Evolutionary conservation across 35 echinoderm and acorn worm species (phyloP).

Genomic region (Anneissia japonica): DNA sequence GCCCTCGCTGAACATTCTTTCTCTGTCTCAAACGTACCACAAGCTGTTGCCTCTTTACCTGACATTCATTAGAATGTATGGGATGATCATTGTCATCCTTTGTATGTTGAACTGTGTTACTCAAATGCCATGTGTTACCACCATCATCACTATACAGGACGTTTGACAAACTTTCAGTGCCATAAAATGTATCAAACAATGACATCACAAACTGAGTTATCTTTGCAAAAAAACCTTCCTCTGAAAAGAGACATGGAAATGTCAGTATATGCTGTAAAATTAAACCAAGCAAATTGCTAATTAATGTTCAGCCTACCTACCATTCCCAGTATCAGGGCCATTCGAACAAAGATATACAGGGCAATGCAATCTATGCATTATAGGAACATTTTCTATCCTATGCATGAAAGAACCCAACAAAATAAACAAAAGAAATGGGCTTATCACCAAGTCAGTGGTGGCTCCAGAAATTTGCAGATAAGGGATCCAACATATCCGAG

Average conservation of each 20-base stretch:
- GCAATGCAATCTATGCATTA: too few relatives aligned
- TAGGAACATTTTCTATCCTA: too few relatives aligned
- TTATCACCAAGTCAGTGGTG: too few relatives aligned
- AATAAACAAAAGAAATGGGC: too few relatives aligned
- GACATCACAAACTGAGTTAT: slow-evolving; percentile 51
- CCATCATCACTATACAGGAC: slow-evolving; percentile 77
- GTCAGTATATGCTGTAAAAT: too few relatives aligned
- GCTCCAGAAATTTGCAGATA: too few relatives aligned
- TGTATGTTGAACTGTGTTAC: slow-evolving; percentile 43
- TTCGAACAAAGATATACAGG: too few relatives aligned
- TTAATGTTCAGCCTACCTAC: too few relatives aligned
- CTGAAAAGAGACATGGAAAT: background rate
- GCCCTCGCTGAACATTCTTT: background rate
- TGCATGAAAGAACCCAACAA: too few relatives aligned
- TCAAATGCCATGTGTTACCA: slow-evolving; percentile 51
- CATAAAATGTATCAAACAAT: slow-evolving; percentile 66
- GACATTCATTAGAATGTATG: slow-evolving; percentile 65
- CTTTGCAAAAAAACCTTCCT: slow-evolving; percentile 35
- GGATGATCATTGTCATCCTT: slow-evolving; percentile 37
- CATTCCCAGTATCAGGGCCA: too few relatives aligned
- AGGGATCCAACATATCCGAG: too few relatives aligned
- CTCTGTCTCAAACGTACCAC: background rate
- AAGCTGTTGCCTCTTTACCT: slow-evolving; percentile 27
- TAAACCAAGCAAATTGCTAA: too few relatives aligned
- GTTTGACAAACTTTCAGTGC: slow-evolving; percentile 36